Conservation (phyloP, 2,888 invertebrate species). For the Drosophila mercatorum region DNA sequence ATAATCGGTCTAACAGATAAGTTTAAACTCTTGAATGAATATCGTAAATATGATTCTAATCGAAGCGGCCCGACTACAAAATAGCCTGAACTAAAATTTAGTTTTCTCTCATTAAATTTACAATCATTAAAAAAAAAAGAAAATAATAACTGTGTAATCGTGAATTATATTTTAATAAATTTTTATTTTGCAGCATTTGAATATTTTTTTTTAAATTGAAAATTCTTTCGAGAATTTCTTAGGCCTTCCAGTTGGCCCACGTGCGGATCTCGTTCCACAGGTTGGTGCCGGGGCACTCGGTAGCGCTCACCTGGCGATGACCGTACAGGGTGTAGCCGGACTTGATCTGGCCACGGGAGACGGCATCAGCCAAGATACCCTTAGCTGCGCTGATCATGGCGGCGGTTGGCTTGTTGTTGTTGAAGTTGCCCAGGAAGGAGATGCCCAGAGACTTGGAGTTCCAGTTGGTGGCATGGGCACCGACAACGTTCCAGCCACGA, state of each 20-base stretch:
- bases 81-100: too few relatives aligned
- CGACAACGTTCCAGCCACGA: constrained; percentile 72
- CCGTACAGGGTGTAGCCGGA: constrained; percentile 67
- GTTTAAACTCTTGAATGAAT: too few relatives aligned
- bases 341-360: constrained; percentile 57
- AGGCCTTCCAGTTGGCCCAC: constrained; percentile 78
- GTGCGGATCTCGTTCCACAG: constrained; percentile 76
- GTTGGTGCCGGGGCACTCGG: constrained; percentile 80
- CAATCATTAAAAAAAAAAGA: too few relatives aligned
- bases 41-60: too few relatives aligned
- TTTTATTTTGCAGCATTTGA: constrained; percentile 12
- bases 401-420: constrained; percentile 45
- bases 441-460: constrained; percentile 77
- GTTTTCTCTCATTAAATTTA: too few relatives aligned
- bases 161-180: too few relatives aligned
- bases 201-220: neutral
- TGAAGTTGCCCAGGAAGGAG: constrained; percentile 76
- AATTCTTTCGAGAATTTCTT: constrained; percentile 1
- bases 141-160: too few relatives aligned
- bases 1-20: too few relatives aligned
- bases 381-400: constrained; percentile 67
- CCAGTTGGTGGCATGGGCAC: constrained; percentile 76
- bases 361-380: constrained; percentile 65
- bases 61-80: too few relatives aligned
- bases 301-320: constrained; percentile 76